Percentiles rank a stretch among this genome's conserved stretches.
Conservation (phyloP, 2,888 invertebrate species). For the Chymomyza fuscimana region DNA sequence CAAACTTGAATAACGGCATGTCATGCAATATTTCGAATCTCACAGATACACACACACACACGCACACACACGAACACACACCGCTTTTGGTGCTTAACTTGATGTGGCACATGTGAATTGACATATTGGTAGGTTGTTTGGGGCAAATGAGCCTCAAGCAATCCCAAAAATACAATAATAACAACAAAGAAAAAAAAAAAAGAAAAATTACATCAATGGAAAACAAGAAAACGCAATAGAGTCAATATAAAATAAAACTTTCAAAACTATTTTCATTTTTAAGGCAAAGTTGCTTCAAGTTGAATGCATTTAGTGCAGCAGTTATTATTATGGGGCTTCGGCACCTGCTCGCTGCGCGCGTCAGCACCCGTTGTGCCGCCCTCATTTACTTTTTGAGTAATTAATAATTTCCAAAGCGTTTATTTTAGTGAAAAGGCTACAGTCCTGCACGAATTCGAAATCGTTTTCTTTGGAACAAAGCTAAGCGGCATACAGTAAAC, state of each 20-base stretch:
- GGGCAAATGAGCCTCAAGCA: not conserved
- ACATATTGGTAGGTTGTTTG: not conserved
- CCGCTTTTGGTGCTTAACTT: not conserved
- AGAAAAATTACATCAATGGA: not conserved
- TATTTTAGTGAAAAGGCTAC: too few relatives aligned
- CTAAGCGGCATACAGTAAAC: too few relatives aligned
- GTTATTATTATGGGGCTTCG: too few relatives aligned
- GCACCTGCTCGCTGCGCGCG: too few relatives aligned
- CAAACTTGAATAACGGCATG: constrained; percentile 36
- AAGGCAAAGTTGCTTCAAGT: too few relatives aligned
- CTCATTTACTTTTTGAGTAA: too few relatives aligned
- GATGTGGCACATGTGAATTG: not conserved
- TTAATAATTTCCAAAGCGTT: too few relatives aligned
- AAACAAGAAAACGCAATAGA: not conserved
- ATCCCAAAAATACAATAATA: not conserved
- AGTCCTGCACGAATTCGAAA: too few relatives aligned
- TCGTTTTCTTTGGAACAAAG: too few relatives aligned
- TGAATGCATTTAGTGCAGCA: too few relatives aligned
- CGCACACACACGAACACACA: not conserved
- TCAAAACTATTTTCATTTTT: not conserved
- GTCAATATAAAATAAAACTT: not conserved
- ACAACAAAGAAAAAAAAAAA: not conserved
- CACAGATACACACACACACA: constrained; percentile 9
- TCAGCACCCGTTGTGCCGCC: too few relatives aligned
- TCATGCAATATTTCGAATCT: constrained; percentile 27